These are phyloP conservation scores for Hyperoplus lanceolatus DNA, from an alignment of 2,797 vertebrate genomes.

Conservation along the genomic window DNA sequence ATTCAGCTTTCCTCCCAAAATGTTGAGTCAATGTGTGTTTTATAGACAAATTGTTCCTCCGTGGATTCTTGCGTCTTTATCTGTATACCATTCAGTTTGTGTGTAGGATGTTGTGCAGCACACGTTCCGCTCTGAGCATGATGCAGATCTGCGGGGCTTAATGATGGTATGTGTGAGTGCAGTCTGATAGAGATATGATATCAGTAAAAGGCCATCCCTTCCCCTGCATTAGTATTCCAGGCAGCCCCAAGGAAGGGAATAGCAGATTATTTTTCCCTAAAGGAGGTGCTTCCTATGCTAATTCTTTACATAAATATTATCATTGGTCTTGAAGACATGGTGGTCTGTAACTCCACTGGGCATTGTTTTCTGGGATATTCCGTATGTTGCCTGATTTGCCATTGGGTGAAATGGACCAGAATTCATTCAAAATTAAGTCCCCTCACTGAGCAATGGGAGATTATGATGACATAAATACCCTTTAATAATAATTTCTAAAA, in stretches of 20 bases:
- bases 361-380: slow-evolving; percentile 40
- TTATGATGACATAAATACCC: slow-evolving; percentile 48
- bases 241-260: slow-evolving; percentile 44
- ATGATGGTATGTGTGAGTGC: slow-evolving; percentile 62
- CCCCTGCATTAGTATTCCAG: slow-evolving; percentile 76
- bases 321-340: slow-evolving; percentile 67
- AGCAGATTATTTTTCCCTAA: slow-evolving; percentile 66
- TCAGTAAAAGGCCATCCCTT: slow-evolving; percentile 62
- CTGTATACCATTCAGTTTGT: neutral
- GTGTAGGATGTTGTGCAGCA: slow-evolving; percentile 27
- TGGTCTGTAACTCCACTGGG: slow-evolving; percentile 30
- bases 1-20: slow-evolving; percentile 1
- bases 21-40: too few species aligned
- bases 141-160: slow-evolving; percentile 43
- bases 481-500: slow-evolving; percentile 45
- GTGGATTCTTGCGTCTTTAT: neutral
- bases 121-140: slow-evolving; percentile 30
- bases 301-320: slow-evolving; percentile 72
- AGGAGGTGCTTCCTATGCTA: slow-evolving; percentile 69
- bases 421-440: slow-evolving; percentile 41
- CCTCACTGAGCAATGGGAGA: slow-evolving; percentile 22
- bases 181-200: slow-evolving; percentile 55
- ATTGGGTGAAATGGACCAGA: slow-evolving; percentile 35
- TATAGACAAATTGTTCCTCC: neutral
- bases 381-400: slow-evolving; percentile 52